A percentile compares a stretch with the other conserved stretches of the same genome.
phyloP scores from a whole-genome alignment of 2,888 invertebrate genomes.

The Drosophila colorata region DNA sequence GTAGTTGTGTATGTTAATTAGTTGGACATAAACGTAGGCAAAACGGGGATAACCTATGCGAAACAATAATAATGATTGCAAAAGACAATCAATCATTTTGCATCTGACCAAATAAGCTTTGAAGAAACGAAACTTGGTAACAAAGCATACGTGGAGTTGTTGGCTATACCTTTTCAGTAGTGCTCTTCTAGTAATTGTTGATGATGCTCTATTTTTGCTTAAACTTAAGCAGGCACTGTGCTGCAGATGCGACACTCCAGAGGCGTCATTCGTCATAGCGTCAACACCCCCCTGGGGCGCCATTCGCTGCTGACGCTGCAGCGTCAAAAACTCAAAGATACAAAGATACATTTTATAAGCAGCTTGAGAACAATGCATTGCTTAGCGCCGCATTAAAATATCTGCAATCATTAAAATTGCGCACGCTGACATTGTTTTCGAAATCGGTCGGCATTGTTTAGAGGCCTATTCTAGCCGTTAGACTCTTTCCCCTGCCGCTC shows the following conservation, averaged over 20 bases:
- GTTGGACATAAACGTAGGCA: constrained; percentile 55
- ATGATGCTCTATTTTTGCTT: constrained; percentile 11
- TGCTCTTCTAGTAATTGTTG: constrained; percentile 9
- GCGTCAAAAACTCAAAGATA: constrained; percentile 18
- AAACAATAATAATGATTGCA: constrained; percentile 70
- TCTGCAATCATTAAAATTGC: constrained; percentile 82
- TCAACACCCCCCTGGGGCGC: constrained; percentile 8
- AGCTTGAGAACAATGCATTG: constrained; percentile 73
- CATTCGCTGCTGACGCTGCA: constrained; percentile 40
- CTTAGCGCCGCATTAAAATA: constrained; percentile 81
- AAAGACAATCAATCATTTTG: constrained; percentile 75
- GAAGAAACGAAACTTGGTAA: constrained; percentile 45
- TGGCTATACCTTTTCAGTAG: constrained; percentile 1
- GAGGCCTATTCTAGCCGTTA: constrained; percentile 30
- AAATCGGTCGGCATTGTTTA: constrained; percentile 68
- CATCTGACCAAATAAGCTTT: constrained; percentile 48
- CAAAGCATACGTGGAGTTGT: constrained; percentile 1
- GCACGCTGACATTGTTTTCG: constrained; percentile 78
- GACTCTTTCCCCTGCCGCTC: constrained; percentile 15
- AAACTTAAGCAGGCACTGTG: background rate
- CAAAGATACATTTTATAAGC: constrained; percentile 46
- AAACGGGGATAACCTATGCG: constrained; percentile 46
- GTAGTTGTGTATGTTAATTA: constrained; percentile 67
- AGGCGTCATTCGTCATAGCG: constrained; percentile 16
- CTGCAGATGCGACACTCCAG: constrained; percentile 35